Percentiles rank a stretch among this genome's conserved stretches.
phyloP scores from a whole-genome alignment of 1,140 invertebrate genomes.

The Drosophila erecta region DNA sequence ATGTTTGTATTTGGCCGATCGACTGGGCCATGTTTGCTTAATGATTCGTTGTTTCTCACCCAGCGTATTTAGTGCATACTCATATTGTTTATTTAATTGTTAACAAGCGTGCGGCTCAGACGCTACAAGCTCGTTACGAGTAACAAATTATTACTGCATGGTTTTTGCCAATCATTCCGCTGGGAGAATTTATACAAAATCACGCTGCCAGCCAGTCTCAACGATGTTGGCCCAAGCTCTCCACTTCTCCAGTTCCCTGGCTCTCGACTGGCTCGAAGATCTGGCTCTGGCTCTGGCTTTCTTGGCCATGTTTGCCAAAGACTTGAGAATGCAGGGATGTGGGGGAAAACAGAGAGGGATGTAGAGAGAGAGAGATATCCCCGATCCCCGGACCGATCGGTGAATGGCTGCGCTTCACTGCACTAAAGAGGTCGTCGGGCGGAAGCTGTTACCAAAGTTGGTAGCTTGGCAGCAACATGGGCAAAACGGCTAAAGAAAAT shows the following conservation, averaged over 20 bases:
- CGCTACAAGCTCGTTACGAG: slow-evolving; percentile 69
- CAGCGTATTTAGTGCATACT: slow-evolving; percentile 61
- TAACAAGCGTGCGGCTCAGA: slow-evolving; percentile 72
- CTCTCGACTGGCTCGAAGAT: slow-evolving; percentile 21
- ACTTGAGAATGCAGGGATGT: slow-evolving; percentile 51
- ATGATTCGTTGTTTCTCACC: slow-evolving; percentile 71
- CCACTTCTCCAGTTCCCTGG: not conserved
- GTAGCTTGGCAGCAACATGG: slow-evolving; percentile 38
- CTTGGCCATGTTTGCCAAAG: slow-evolving; percentile 71
- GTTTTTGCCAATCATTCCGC: slow-evolving; percentile 43
- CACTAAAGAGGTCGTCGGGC: slow-evolving; percentile 72
- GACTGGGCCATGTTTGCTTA: slow-evolving; percentile 67
- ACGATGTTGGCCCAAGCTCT: slow-evolving; percentile 76
- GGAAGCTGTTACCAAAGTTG: slow-evolving; percentile 81
- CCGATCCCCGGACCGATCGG: slow-evolving; percentile 52
- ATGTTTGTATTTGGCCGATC: slow-evolving; percentile 58
- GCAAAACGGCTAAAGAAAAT: slow-evolving; percentile 15
- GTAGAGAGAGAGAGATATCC: not conserved
- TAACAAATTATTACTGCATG: slow-evolving; percentile 75
- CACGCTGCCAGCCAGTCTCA: slow-evolving; percentile 80
- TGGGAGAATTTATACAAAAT: slow-evolving; percentile 75
- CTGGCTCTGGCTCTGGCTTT: slow-evolving; percentile 35
- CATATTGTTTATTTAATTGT: slow-evolving; percentile 83
- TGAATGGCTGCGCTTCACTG: slow-evolving; percentile 80
- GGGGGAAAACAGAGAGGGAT: slow-evolving; percentile 11